phyloP scores from a whole-genome alignment of 2,797 vertebrate species.

The Trachops cirrhosus region DNA sequence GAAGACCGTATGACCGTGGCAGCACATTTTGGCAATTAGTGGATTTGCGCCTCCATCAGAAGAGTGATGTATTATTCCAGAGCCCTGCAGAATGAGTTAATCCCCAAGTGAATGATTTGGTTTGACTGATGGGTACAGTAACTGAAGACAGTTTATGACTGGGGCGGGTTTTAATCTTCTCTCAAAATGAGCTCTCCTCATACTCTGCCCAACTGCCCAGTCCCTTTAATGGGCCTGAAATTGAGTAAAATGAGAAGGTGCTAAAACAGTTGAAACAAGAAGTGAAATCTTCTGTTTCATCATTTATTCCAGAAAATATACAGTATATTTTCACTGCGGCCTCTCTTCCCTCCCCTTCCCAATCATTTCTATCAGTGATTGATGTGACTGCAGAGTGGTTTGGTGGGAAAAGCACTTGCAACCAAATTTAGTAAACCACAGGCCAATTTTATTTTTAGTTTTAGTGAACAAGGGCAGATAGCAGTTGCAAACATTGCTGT shows the following conservation, averaged over 20 bases:
- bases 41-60: neutral
- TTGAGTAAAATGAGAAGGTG: conserved; percentile 61
- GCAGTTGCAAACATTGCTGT: neutral
- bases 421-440: conserved; percentile 58
- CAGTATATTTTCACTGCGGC: neutral
- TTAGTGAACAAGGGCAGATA: conserved; percentile 31
- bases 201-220: neutral
- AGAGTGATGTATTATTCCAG: neutral
- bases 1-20: neutral
- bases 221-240: conserved; percentile 35
- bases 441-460: conserved; percentile 58
- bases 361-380: conserved; percentile 50
- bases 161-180: conserved; percentile 52
- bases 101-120: neutral
- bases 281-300: conserved; percentile 38
- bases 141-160: conserved; percentile 38
- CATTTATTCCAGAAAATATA: conserved; percentile 17
- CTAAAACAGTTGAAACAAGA: conserved; percentile 49
- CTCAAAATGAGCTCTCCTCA: conserved; percentile 24
- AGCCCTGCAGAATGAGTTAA: neutral
- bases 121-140: conserved; percentile 40
- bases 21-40: conserved; percentile 10
- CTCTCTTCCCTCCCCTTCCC: neutral
- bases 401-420: conserved; percentile 54
- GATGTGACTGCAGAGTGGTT: conserved; percentile 27